Percentiles rank a stretch among this genome's conserved stretches.
Conservation (phyloP, 1,140 invertebrate genomes). For the Melitaea cinxia region DNA sequence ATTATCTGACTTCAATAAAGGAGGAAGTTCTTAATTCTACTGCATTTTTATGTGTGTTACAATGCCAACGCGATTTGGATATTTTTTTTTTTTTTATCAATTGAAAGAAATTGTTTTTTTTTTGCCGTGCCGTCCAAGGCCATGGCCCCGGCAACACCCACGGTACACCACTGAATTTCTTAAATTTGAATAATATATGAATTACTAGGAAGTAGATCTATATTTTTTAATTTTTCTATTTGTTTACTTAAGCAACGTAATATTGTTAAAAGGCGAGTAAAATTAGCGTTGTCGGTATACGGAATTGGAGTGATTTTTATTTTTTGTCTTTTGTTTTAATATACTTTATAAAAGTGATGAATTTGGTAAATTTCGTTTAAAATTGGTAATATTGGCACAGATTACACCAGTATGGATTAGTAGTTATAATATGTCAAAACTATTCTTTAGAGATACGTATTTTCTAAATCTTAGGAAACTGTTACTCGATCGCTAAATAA, state of each 20-base stretch:
- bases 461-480: not conserved
- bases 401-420: not conserved
- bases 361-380: not conserved
- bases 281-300: not conserved
- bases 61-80: too few relatives aligned
- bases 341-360: not conserved
- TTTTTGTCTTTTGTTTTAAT: not conserved
- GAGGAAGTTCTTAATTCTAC: too few relatives aligned
- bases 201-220: not conserved
- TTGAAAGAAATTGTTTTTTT: too few relatives aligned
- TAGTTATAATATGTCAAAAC: not conserved
- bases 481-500: constrained; percentile 1
- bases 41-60: too few relatives aligned
- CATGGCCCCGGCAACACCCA: too few relatives aligned
- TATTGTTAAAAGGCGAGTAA: not conserved
- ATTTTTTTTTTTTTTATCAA: too few relatives aligned
- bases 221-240: not conserved
- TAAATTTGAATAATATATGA: too few relatives aligned
- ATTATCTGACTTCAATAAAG: too few relatives aligned
- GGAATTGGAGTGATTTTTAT: not conserved
- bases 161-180: too few relatives aligned
- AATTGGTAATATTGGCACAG: not conserved
- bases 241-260: not conserved
- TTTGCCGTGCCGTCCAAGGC: too few relatives aligned
- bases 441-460: not conserved